Percentiles rank a stretch among this genome's conserved stretches.
Conservation (phyloP, 2,113 vertebrate genomes). For the Sinocyclocheilus maitianheensis region DNA sequence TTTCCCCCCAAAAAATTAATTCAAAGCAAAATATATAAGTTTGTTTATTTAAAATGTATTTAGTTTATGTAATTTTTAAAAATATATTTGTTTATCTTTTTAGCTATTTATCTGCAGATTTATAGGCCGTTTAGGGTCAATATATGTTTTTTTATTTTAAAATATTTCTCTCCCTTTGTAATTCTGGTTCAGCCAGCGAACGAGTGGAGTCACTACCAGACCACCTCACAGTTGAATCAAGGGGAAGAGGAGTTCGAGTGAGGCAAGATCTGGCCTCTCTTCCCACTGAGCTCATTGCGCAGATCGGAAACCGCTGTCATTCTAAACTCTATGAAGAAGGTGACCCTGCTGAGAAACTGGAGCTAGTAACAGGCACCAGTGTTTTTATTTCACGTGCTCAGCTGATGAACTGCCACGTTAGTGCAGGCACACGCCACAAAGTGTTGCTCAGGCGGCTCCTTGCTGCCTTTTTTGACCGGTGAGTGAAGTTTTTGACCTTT, state of each 20-base stretch:
- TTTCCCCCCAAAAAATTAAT: neutral
- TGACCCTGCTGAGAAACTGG: slow-evolving; percentile 89
- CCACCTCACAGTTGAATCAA: slow-evolving; percentile 80
- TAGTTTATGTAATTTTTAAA: no score
- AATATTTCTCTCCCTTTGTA: no score
- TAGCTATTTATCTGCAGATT: no score
- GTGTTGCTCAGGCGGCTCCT: slow-evolving; percentile 88
- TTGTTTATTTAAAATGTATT: no score
- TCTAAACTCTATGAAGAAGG: slow-evolving; percentile 92
- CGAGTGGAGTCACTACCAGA: slow-evolving; percentile 89
- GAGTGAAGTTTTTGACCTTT: neutral
- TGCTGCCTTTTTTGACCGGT: slow-evolving; percentile 94
- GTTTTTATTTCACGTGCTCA: slow-evolving; percentile 92
- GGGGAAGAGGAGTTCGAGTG: slow-evolving; percentile 74
- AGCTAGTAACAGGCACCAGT: slow-evolving; percentile 86
- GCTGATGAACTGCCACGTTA: slow-evolving; percentile 95
- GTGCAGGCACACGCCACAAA: slow-evolving; percentile 90
- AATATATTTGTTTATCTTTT: no score
- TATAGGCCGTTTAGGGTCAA: neutral
- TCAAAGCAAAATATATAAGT: no score
- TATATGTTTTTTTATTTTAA: neutral
- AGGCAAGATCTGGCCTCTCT: slow-evolving; percentile 88
- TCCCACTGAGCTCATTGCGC: slow-evolving; percentile 88
- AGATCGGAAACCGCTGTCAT: slow-evolving; percentile 94
- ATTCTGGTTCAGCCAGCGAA: slow-evolving; percentile 69